Base-by-base conservation (phyloP, 2,888 invertebrate genomes). In the Agrilus mali region DNA sequence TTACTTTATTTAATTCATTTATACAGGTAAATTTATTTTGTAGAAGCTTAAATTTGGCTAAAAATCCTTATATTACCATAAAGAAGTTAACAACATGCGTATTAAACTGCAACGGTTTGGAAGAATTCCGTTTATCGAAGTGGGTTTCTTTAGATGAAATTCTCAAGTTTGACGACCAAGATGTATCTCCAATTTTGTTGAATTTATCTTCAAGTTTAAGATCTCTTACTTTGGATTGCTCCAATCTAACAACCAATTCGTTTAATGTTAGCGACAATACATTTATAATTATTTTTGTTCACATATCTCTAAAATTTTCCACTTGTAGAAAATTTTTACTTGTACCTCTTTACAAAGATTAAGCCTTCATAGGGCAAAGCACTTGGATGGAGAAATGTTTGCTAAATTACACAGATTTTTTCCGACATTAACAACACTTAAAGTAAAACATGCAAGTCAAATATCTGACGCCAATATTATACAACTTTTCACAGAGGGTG, bases 31-130 rank as follows among this genome's bases (percentile, higher is more conserved):
- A 31, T 42, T 38, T 33, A 13, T n/a, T 34, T 52, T 52, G 7
- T 35, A 56, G 55, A 40, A 51, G 49, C 37, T 38, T 57, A n/a
- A 54, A 57, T 44, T 47, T 57, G 41, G 52, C 49, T 16, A 49
- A 51, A 33, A 55, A 53, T 41, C 41, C 37, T 12, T 42, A 46
- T 35, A 34, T 57, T 35, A 49, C 38, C 10, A 46, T 50, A 33
- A 44, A 51, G 38, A 51, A 53, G 33, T 47, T 58, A 20, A 39
- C 57, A 38, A 52, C 53, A 31, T 47, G 52, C 16, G 48, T 55
- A 16, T 37, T 58, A 27, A 58, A 58, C 37, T 54, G 54, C 35
- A 47, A 42, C 32, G 37, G 52, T 22, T 43, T 58, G 14, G 52
- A 54, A 42, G 57, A 58, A 42, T 40, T 58, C 20, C 47, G 52